phyloP scores from a whole-genome alignment of 2,888 invertebrate genomes.

The Drosophila nigricruria region DNA sequence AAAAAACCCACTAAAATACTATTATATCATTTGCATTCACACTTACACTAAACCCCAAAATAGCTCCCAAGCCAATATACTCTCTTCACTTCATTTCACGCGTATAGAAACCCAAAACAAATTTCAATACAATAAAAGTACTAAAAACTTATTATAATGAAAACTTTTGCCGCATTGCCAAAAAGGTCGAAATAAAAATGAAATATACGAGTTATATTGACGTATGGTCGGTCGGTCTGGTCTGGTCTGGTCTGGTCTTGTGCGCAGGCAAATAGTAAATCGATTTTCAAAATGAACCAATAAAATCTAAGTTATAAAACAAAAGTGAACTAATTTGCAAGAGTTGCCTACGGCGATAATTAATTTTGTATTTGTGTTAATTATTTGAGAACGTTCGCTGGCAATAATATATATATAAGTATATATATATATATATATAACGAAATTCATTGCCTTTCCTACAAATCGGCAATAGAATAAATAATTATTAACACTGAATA shows the following conservation, averaged over 20 bases:
- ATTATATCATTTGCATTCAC: no score
- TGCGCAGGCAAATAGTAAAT: background rate
- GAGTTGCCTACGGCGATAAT: conserved; percentile 19
- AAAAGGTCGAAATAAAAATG: background rate
- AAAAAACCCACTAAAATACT: no score
- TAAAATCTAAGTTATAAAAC: conserved; percentile 24
- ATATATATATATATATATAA: no score
- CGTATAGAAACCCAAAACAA: background rate
- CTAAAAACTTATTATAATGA: background rate
- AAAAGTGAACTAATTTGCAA: conserved; percentile 34
- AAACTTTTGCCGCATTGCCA: conserved; percentile 2
- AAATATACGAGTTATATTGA: background rate
- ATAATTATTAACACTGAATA: conserved; percentile 46
- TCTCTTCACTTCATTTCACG: background rate
- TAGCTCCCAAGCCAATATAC: background rate
- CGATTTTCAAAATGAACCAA: conserved; percentile 13
- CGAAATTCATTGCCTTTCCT: conserved; percentile 34
- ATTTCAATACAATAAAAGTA: background rate
- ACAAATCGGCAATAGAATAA: conserved; percentile 37
- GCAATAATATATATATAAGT: conserved; percentile 20
- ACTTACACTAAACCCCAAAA: no score
- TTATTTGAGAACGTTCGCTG: conserved; percentile 44
- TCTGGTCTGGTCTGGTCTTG: background rate
- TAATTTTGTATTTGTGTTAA: conserved; percentile 45
- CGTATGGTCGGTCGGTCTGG: no score